A percentile compares a stretch with the other conserved stretches of the same genome.
Conservation (phyloP, 1,140 invertebrate species). For the Rhagoletis pomonella region DNA sequence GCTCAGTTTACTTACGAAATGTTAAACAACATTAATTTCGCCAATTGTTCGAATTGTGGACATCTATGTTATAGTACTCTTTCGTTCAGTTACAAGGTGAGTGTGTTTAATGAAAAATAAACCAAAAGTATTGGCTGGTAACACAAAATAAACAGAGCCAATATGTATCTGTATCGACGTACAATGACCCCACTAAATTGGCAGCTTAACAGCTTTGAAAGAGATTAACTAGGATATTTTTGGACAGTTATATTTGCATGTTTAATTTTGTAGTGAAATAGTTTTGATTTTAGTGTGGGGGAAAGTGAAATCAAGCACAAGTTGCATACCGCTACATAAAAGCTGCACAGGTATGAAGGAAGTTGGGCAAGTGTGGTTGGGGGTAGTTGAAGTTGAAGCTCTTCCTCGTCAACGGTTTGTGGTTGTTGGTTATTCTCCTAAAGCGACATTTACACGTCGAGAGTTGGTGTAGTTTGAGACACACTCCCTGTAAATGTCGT, state of each 20-base stretch:
- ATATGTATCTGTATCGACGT: not conserved
- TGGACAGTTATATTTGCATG: not conserved
- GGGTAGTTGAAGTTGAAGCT: too few species aligned
- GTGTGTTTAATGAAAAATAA: not conserved
- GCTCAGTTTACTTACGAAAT: not conserved
- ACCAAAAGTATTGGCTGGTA: not conserved
- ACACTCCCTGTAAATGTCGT: too few species aligned
- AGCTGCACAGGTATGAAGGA: too few species aligned
- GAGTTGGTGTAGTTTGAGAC: too few species aligned
- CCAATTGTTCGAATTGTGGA: too few species aligned
- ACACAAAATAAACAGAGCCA: not conserved
- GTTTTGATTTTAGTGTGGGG: not conserved
- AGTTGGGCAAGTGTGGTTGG: too few species aligned
- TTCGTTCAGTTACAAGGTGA: not conserved
- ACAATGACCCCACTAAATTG: conserved; percentile 14
- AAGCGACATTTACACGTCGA: too few species aligned
- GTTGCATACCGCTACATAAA: too few species aligned
- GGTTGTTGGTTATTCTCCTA: too few species aligned
- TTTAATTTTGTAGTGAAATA: not conserved
- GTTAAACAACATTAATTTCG: not conserved
- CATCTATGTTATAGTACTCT: not conserved
- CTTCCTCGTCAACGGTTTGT: too few species aligned
- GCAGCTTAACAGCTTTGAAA: not conserved
- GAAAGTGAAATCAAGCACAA: not conserved
- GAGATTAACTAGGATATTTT: conserved; percentile 14